A percentile compares a stretch with the other conserved stretches of the same genome.
phyloP scores from a whole-genome alignment of 1,140 invertebrate species.

The Coenobita brevimanus region DNA sequence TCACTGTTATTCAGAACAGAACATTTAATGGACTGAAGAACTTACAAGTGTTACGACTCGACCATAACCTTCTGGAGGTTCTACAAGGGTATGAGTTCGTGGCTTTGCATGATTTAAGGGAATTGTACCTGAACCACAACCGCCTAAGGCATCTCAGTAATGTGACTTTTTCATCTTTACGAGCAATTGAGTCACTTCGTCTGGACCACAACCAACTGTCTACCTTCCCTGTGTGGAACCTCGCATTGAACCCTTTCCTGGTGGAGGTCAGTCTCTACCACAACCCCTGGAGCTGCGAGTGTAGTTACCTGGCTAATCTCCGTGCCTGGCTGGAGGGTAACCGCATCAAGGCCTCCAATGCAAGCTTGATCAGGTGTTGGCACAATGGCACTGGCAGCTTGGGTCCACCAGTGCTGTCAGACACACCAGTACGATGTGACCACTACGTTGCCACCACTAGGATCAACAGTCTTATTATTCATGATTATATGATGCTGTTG shows the following conservation, averaged over 20 bases:
- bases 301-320: constrained; percentile 72
- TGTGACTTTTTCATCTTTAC: constrained; percentile 84
- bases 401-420: constrained; percentile 61
- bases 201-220: constrained; percentile 89
- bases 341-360: constrained; percentile 67
- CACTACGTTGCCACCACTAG: constrained; percentile 65
- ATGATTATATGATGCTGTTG: constrained; percentile 71
- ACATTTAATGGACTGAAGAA: constrained; percentile 92
- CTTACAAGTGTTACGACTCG: constrained; percentile 86
- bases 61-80: constrained; percentile 86
- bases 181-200: constrained; percentile 85
- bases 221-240: constrained; percentile 80
- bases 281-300: constrained; percentile 76
- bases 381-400: constrained; percentile 66
- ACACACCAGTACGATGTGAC: constrained; percentile 64
- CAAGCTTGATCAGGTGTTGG: constrained; percentile 52
- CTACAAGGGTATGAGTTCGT: constrained; percentile 93
- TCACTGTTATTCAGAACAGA: constrained; percentile 91
- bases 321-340: constrained; percentile 72
- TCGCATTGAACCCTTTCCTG: constrained; percentile 73
- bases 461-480: constrained; percentile 68
- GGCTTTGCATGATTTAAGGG: constrained; percentile 84
- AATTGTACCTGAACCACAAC: constrained; percentile 92
- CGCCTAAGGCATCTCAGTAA: constrained; percentile 85
- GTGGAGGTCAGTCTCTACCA: constrained; percentile 72